These are phyloP conservation scores for Dermochelys coriacea DNA, from an alignment of 2,797 vertebrate genomes.

Conservation along the genomic window DNA sequence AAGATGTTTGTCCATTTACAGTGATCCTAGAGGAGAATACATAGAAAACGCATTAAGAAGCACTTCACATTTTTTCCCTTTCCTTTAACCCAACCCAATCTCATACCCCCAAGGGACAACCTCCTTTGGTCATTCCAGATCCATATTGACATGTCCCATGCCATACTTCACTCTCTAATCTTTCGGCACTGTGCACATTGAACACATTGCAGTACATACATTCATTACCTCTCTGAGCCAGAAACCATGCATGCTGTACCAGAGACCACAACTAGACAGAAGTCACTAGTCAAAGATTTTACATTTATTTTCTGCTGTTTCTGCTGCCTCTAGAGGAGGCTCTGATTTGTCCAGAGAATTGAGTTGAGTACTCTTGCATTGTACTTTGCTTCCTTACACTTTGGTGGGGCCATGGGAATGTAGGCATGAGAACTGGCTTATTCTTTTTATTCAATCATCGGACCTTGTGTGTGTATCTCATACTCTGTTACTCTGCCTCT, in stretches of 20 bases:
- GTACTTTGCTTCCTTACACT: neutral
- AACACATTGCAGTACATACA: constrained; percentile 62
- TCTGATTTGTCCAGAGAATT: constrained; percentile 58
- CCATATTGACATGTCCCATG: constrained; percentile 77
- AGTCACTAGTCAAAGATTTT: constrained; percentile 73
- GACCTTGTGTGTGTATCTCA: neutral
- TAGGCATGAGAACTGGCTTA: neutral
- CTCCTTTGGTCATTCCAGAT: constrained; percentile 78
- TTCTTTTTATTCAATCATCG: neutral
- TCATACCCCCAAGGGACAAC: constrained; percentile 70
- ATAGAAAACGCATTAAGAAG: constrained; percentile 75
- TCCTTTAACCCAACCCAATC: constrained; percentile 71
- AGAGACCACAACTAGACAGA: constrained; percentile 67
- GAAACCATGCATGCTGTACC: constrained; percentile 52
- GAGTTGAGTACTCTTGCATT: constrained; percentile 2
- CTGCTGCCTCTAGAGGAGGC: constrained; percentile 40
- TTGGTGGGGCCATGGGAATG: neutral
- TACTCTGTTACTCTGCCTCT: neutral
- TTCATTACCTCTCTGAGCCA: constrained; percentile 62
- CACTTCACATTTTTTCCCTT: constrained; percentile 70
- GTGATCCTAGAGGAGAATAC: constrained; percentile 61
- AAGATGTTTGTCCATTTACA: constrained; percentile 65
- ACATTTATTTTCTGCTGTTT: constrained; percentile 67
- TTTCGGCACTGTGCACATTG: constrained; percentile 66
- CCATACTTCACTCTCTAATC: constrained; percentile 76